phyloP scores from a whole-genome alignment of 2,797 vertebrate species.

The Hirundo rustica region DNA sequence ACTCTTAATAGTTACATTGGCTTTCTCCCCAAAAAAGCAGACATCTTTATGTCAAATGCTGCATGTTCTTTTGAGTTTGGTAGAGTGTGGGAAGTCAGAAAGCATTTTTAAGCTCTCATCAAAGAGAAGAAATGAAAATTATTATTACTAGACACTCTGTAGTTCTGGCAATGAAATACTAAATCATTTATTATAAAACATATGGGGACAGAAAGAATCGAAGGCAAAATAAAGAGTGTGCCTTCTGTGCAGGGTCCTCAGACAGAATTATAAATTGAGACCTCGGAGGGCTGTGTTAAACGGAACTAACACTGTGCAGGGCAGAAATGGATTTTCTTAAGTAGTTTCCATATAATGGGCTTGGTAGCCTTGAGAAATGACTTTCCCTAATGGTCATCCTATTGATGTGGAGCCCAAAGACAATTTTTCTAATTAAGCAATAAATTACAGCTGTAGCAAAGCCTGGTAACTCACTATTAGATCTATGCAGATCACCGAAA shows the following conservation, averaged over 20 bases:
- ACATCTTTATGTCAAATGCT: background rate
- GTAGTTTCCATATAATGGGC: background rate
- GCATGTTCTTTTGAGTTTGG: background rate
- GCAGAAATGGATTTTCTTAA: conserved; percentile 48
- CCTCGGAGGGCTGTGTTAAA: conserved; percentile 21
- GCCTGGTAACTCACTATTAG: conserved; percentile 32
- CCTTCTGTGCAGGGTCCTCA: background rate
- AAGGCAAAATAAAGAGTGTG: background rate
- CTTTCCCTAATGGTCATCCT: conserved; percentile 49
- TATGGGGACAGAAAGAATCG: background rate
- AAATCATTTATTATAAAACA: conserved; percentile 20
- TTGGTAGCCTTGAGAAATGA: conserved; percentile 41
- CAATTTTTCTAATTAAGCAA: conserved; percentile 63
- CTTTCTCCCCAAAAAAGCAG: background rate
- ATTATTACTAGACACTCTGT: background rate
- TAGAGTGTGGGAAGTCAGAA: background rate
- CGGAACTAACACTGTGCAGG: background rate
- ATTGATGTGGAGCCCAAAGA: conserved; percentile 42
- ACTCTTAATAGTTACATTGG: background rate
- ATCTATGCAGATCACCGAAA: background rate
- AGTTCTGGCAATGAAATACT: background rate
- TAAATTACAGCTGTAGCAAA: conserved; percentile 54
- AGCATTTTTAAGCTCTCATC: background rate
- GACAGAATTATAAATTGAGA: conserved; percentile 37
- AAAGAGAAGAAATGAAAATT: background rate